These are phyloP conservation scores for Trichogramma dendrolimi DNA, from an alignment of 2,888 invertebrate species.

Conservation along the genomic window DNA sequence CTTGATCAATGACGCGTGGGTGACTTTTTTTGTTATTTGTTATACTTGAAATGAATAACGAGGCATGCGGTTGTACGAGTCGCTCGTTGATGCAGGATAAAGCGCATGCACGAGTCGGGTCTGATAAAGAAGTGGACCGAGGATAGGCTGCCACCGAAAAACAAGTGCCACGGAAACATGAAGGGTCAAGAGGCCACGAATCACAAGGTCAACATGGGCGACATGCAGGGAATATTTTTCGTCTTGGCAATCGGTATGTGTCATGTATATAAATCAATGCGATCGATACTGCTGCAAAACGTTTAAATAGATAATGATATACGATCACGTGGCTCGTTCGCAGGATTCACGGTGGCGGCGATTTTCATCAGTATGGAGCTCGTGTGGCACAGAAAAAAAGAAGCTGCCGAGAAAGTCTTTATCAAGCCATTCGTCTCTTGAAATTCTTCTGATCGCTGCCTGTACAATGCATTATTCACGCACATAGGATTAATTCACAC, in stretches of 20 bases:
- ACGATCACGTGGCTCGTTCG: constrained; percentile 33
- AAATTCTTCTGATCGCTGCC: background rate
- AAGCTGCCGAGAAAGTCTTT: constrained; percentile 50
- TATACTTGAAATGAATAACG: background rate
- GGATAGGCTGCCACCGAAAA: constrained; percentile 71
- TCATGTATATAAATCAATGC: background rate
- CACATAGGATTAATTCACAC: too few species aligned
- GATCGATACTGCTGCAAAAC: background rate
- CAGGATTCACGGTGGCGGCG: constrained; percentile 55
- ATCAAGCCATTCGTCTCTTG: constrained; percentile 54
- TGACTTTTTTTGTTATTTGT: constrained; percentile 25
- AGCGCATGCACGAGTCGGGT: constrained; percentile 78
- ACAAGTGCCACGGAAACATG: constrained; percentile 70
- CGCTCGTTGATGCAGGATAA: constrained; percentile 58
- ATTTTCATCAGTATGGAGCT: constrained; percentile 54
- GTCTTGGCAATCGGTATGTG: constrained; percentile 71
- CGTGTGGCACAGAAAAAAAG: constrained; percentile 50
- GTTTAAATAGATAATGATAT: background rate
- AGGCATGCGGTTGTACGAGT: background rate
- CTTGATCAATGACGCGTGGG: constrained; percentile 76
- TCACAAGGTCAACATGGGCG: constrained; percentile 81
- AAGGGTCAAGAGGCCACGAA: constrained; percentile 69
- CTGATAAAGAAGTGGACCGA: constrained; percentile 78
- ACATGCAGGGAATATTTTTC: constrained; percentile 91
- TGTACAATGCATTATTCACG: too few species aligned